Evolutionary conservation across 2,113 vertebrate genomes (phyloP), one percentile per base, ranked within the genome.

Genomic region (Penelope pileata): DNA sequence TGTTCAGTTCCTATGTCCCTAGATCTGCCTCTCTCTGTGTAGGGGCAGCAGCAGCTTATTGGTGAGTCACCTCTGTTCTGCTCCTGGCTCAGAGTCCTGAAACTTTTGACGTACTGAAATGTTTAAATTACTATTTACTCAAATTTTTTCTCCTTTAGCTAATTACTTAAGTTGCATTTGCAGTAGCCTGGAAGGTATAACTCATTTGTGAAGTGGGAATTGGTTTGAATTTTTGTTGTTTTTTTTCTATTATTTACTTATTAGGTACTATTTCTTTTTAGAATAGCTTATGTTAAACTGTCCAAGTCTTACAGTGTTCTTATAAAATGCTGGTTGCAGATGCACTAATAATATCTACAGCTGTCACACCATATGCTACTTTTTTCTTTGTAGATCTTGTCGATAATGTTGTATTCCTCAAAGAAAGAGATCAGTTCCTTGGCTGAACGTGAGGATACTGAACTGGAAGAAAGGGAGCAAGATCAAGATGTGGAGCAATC

Each of bases 341-440:
- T 88, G 27, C 18, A 26, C 17, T 67, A 45, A 45, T 69, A 70
- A 90, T 70, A 70, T 32, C 73, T 78, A 10, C 85, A 95, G 72
- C 86, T 90, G 79, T 81, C 51, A 60, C 66, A 88, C 82, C 82
- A 81, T 64, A 45, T 84, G 75, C 58, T 83, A 8, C 26, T 38
- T 86, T 83, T 68, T 36, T 70, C 77, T 64, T 0, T 79, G 14
- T 34, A 98, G 98, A 99, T 99, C 89, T 98, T 99, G 74, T 99
- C 99, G 69, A 98, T 99, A 96, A 99, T 99, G 99, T 98, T 99
- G 32, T 99, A 99, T 96, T 99, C 99, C 27, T 99, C 99, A 38
- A 99, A 99, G 97, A 98, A 98, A 83, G 99, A 99, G 94, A 98
- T 98, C 82, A 98, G 97, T 74, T 98, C 97, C 85, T 97, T 98